Evolutionary conservation across 2,888 invertebrate species (phyloP).

Genomic region (Scrobipalpa costella): DNA sequence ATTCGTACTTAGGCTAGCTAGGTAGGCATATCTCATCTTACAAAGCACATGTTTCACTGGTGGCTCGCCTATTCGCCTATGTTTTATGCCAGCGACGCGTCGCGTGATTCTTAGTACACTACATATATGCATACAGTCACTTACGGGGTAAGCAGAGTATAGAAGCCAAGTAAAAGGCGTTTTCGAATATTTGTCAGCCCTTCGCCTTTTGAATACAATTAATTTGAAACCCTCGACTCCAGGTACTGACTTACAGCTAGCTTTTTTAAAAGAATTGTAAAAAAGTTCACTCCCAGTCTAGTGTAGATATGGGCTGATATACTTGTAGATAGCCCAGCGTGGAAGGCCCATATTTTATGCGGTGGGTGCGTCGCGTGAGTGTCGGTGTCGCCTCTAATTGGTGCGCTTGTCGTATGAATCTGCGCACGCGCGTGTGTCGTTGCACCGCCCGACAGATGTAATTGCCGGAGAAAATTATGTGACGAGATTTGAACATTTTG

Average conservation of each 20-base stretch:
- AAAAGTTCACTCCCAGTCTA: too few relatives aligned
- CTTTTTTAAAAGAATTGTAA: too few relatives aligned
- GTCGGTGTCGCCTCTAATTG: slow-evolving; percentile 6
- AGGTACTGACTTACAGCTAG: too few relatives aligned
- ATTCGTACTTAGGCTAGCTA: too few relatives aligned
- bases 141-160: too few relatives aligned
- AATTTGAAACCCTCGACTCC: too few relatives aligned
- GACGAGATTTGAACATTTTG: slow-evolving; percentile 12
- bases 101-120: background rate
- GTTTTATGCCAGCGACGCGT: slow-evolving; percentile 12
- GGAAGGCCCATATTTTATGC: slow-evolving; percentile 23
- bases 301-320: too few relatives aligned
- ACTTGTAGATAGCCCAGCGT: too few relatives aligned
- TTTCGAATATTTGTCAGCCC: too few relatives aligned
- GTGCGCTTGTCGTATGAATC: background rate
- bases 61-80: slow-evolving; percentile 21
- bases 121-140: too few relatives aligned
- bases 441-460: background rate
- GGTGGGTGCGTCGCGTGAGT: slow-evolving; percentile 7
- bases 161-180: too few relatives aligned
- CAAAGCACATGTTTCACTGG: slow-evolving; percentile 10
- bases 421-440: slow-evolving; percentile 7
- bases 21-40: background rate
- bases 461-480: slow-evolving; percentile 14
- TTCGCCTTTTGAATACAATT: too few relatives aligned